Percentiles rank a stretch among this genome's conserved stretches.
phyloP scores from a whole-genome alignment of 2,113 vertebrate genomes.

The Orientallactaga bullata region DNA sequence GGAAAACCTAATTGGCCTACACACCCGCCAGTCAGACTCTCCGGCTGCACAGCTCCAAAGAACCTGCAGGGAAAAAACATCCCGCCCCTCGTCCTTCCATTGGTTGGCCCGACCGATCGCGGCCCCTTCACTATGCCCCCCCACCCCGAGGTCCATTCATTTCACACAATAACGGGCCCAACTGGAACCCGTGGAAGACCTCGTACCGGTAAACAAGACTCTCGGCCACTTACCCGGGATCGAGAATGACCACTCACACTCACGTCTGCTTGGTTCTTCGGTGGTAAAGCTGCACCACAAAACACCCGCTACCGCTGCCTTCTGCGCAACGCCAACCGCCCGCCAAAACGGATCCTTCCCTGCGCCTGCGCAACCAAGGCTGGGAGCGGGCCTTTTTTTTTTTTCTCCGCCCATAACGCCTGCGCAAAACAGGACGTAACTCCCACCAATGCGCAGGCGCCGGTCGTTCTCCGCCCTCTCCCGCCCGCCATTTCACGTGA shows the following conservation, averaged over 20 bases:
- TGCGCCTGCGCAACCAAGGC: conserved; percentile 85
- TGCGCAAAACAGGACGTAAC: conserved; percentile 65
- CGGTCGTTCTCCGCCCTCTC: not conserved
- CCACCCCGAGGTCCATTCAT: conserved; percentile 75
- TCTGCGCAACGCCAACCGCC: conserved; percentile 86
- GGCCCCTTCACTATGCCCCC: conserved; percentile 58
- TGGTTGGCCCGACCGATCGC: conserved; percentile 61
- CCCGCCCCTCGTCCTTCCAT: conserved; percentile 76
- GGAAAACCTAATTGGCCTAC: conserved; percentile 65
- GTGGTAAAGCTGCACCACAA: conserved; percentile 59
- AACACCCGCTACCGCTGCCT: conserved; percentile 76
- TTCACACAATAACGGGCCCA: conserved; percentile 76
- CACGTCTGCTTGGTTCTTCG: conserved; percentile 69
- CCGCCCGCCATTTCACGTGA: conserved; percentile 82
- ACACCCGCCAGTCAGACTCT: conserved; percentile 71
- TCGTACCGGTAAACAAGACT: conserved; percentile 39
- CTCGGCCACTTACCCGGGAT: conserved; percentile 80
- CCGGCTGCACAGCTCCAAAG: not conserved
- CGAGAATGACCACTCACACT: conserved; percentile 72
- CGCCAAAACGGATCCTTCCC: conserved; percentile 85
- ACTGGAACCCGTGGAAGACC: conserved; percentile 11
- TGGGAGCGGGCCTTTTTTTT: conserved; percentile 54
- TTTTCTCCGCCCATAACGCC: conserved; percentile 78
- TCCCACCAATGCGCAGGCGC: conserved; percentile 79
- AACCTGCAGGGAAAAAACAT: conserved; percentile 43